Evolutionary conservation across 2,113 vertebrate genomes (phyloP).

Genomic region (Gymnarchus niloticus): DNA sequence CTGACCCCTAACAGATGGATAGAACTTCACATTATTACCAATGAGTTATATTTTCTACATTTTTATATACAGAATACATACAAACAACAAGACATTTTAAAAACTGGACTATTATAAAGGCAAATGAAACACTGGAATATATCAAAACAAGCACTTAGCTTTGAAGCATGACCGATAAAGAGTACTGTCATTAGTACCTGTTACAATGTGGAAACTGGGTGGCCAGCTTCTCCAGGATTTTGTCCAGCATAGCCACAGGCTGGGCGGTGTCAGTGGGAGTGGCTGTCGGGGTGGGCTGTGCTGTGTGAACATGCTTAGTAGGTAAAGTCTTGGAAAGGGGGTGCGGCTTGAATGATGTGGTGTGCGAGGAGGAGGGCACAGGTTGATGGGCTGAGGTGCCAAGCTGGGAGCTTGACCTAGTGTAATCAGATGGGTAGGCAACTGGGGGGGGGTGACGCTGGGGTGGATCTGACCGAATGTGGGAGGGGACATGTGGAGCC

Average conservation of each 20-base stretch:
- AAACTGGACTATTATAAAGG: background rate
- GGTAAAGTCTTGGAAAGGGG: slow-evolving; percentile 40
- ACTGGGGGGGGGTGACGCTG: slow-evolving; percentile 38
- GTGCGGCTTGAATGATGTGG: slow-evolving; percentile 50
- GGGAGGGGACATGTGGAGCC: slow-evolving; percentile 2
- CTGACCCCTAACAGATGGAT: slow-evolving; percentile 55
- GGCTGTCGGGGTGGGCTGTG: slow-evolving; percentile 41
- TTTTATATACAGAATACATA: background rate
- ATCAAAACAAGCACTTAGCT: background rate
- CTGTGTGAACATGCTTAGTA: slow-evolving; percentile 45
- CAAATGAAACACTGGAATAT: background rate
- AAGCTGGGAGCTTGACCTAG: slow-evolving; percentile 51
- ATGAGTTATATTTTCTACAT: background rate
- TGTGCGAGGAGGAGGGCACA: slow-evolving; percentile 23
- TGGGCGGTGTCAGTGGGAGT: slow-evolving; percentile 39
- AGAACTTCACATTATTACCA: background rate
- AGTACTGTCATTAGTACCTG: slow-evolving; percentile 55
- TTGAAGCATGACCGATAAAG: background rate
- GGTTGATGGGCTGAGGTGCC: slow-evolving; percentile 36
- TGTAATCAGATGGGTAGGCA: slow-evolving; percentile 57
- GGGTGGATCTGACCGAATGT: slow-evolving; percentile 28
- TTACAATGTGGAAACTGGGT: slow-evolving; percentile 75
- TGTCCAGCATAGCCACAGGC: slow-evolving; percentile 69
- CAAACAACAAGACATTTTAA: background rate
- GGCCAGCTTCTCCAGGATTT: slow-evolving; percentile 78